Evolutionary conservation across 2,113 vertebrate genomes (phyloP).

Genomic region (Cranoglanis bouderius): DNA sequence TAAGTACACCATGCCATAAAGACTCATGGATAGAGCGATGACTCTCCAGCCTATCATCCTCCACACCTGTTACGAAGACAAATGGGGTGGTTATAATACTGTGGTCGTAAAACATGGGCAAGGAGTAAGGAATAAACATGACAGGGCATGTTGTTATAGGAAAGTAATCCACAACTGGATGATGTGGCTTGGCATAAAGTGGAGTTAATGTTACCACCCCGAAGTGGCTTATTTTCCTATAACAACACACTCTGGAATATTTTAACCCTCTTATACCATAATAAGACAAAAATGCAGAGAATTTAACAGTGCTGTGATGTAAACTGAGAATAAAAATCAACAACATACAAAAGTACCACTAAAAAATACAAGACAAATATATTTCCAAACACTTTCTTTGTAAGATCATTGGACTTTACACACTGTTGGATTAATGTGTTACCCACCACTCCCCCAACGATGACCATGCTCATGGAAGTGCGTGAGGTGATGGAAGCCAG

Average conservation of each 20-base stretch:
- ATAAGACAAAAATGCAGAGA: background rate
- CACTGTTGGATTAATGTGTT: background rate
- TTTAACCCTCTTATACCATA: background rate
- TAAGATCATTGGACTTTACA: background rate
- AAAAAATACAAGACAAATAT: background rate
- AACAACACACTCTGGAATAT: background rate
- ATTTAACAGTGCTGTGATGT: background rate
- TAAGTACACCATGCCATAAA: conserved; percentile 88
- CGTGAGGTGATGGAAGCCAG: conserved; percentile 89
- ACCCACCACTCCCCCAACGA: conserved; percentile 93
- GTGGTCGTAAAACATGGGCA: background rate
- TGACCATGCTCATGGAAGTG: conserved; percentile 87
- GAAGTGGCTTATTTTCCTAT: background rate
- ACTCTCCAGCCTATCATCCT: conserved; percentile 88
- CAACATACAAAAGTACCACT: background rate
- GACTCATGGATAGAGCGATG: conserved; percentile 81
- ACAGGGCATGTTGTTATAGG: background rate
- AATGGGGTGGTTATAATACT: background rate
- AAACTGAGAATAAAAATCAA: background rate
- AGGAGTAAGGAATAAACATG: background rate
- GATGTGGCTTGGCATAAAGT: background rate
- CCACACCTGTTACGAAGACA: conserved; percentile 78
- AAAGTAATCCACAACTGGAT: background rate
- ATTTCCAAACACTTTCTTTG: background rate
- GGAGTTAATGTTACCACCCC: background rate